Evolutionary conservation across 2,888 invertebrate genomes (phyloP).

Genomic region (Automeris io): DNA sequence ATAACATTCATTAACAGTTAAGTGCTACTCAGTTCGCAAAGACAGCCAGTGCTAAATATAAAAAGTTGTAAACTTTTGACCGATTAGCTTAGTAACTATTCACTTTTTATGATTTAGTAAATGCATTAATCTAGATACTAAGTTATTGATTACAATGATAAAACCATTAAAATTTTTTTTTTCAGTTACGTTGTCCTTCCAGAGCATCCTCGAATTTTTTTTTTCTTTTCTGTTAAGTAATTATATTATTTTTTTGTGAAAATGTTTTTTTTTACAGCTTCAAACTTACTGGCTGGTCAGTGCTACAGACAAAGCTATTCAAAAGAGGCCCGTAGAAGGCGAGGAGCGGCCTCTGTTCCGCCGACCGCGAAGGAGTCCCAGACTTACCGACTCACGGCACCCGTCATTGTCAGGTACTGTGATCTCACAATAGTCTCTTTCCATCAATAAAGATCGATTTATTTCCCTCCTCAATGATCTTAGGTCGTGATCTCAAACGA

Average conservation of each 20-base stretch:
- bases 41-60: too few relatives aligned
- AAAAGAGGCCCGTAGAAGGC: slow-evolving; percentile 83
- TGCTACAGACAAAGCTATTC: slow-evolving; percentile 89
- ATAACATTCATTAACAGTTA: too few relatives aligned
- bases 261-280: slow-evolving; percentile 60
- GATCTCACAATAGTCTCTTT: background rate
- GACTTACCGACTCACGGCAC: slow-evolving; percentile 86
- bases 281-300: slow-evolving; percentile 87
- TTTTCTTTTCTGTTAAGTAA: slow-evolving; percentile 7
- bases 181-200: too few relatives aligned
- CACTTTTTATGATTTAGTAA: too few relatives aligned
- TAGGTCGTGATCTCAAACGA: background rate
- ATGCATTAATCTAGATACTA: too few relatives aligned
- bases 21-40: too few relatives aligned
- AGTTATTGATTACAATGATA: too few relatives aligned
- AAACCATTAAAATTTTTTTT: too few relatives aligned
- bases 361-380: slow-evolving; percentile 87
- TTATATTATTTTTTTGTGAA: background rate
- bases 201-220: too few relatives aligned
- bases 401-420: slow-evolving; percentile 81
- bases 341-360: slow-evolving; percentile 90
- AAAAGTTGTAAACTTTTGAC: too few relatives aligned
- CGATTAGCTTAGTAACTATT: too few relatives aligned
- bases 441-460: background rate
- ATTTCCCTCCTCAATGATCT: background rate